Percentiles rank a stretch among this genome's conserved stretches.
Evolutionary conservation across 2,888 invertebrate species (phyloP).

Genomic region (Sphinx pinastri): DNA sequence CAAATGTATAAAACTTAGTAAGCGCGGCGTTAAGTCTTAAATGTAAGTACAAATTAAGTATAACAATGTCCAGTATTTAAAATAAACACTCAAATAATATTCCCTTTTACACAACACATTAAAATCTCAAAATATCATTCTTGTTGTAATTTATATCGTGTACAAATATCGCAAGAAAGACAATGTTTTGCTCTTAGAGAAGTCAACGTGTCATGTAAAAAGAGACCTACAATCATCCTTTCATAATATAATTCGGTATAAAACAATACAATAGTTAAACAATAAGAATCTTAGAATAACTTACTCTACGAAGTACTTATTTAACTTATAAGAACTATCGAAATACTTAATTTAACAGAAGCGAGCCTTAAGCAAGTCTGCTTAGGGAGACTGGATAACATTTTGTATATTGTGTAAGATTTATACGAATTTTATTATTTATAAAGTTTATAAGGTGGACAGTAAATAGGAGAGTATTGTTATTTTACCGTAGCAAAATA

Average conservation of each 20-base stretch:
- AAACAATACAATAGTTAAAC: constrained; percentile 16
- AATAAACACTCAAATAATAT: neutral
- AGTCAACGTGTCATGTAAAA: too few species aligned
- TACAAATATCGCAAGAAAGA: too few species aligned
- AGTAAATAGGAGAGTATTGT: neutral
- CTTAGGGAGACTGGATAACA: constrained; percentile 6
- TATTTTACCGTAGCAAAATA: too few species aligned
- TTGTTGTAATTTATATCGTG: too few species aligned
- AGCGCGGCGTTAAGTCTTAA: too few species aligned
- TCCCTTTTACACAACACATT: neutral
- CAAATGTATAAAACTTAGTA: neutral
- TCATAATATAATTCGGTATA: neutral
- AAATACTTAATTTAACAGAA: constrained; percentile 6
- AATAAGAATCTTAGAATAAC: constrained; percentile 15
- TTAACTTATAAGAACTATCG: neutral
- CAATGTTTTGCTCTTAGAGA: too few species aligned
- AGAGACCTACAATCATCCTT: neutral
- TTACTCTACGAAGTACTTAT: neutral
- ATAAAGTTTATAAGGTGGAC: neutral
- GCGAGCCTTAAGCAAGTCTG: constrained; percentile 5
- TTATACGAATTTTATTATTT: neutral
- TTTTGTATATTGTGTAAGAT: neutral
- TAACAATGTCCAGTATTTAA: neutral
- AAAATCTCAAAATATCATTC: neutral
- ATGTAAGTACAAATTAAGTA: constrained; percentile 18